A percentile compares a stretch with the other conserved stretches of the same genome.
phyloP scores from a whole-genome alignment of 1,140 invertebrate species.

The Anastrepha obliqua region DNA sequence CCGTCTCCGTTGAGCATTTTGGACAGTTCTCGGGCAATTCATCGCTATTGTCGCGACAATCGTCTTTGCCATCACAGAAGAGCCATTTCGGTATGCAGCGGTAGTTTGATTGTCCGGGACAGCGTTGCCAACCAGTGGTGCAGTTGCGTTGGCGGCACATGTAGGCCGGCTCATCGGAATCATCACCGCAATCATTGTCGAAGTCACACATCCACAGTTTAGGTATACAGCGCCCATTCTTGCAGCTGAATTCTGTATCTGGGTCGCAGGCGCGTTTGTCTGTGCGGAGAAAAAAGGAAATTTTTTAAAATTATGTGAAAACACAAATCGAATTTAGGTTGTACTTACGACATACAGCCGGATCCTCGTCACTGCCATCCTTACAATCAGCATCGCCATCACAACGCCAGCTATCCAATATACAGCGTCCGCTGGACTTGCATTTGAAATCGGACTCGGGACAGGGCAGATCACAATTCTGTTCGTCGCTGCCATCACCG shows the following conservation, averaged over 20 bases:
- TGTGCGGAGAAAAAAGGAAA: constrained; percentile 62
- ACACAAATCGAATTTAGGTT: not conserved
- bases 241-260: constrained; percentile 89
- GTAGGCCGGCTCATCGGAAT: constrained; percentile 94
- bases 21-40: constrained; percentile 92
- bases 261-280: constrained; percentile 88
- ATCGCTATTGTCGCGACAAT: constrained; percentile 93
- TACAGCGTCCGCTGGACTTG: constrained; percentile 91
- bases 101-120: constrained; percentile 91
- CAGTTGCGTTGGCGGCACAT: constrained; percentile 93
- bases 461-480: constrained; percentile 88
- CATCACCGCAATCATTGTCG: constrained; percentile 82
- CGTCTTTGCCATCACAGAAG: constrained; percentile 96
- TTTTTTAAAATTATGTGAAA: not conserved
- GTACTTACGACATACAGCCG: constrained; percentile 86
- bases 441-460: constrained; percentile 96
- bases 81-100: constrained; percentile 96
- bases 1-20: constrained; percentile 89
- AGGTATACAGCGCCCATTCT: constrained; percentile 96
- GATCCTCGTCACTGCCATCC: constrained; percentile 95
- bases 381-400: constrained; percentile 96
- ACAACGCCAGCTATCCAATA: constrained; percentile 95
- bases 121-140: constrained; percentile 92
- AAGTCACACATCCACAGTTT: constrained; percentile 92
- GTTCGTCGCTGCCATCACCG: constrained; percentile 89